Evolutionary conservation across 2,113 vertebrate genomes (phyloP).

Genomic region (Pyrgilauda ruficollis): DNA sequence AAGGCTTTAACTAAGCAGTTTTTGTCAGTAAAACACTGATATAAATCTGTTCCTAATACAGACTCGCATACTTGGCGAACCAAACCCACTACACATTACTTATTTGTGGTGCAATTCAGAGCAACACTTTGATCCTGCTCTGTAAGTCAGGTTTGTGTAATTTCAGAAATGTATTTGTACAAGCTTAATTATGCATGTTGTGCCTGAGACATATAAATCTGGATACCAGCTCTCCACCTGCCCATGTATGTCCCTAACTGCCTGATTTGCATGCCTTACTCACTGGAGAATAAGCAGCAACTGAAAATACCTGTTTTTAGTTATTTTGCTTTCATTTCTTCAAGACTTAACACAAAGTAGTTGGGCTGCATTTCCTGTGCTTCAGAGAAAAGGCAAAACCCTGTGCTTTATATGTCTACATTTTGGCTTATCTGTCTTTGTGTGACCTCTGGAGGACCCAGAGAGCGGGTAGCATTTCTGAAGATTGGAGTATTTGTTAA

Average conservation of each 20-base stretch:
- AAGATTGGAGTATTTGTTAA: background rate
- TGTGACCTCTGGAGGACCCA: background rate
- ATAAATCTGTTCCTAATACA: background rate
- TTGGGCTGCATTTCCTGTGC: constrained; percentile 12
- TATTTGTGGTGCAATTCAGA: background rate
- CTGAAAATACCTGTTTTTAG: background rate
- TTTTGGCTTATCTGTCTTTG: constrained; percentile 1
- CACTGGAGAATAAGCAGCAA: background rate
- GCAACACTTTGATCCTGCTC: background rate
- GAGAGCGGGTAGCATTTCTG: background rate
- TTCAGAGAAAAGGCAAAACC: background rate
- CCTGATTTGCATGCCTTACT: constrained; percentile 26
- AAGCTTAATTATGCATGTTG: constrained; percentile 4
- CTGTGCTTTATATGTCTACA: background rate
- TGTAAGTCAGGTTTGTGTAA: background rate
- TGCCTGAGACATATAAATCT: background rate
- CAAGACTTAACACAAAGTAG: background rate
- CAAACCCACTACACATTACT: background rate
- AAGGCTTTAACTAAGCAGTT: background rate
- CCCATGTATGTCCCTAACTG: background rate
- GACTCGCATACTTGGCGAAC: background rate
- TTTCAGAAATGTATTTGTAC: constrained; percentile 10
- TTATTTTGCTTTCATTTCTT: constrained; percentile 22
- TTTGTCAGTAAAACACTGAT: background rate
- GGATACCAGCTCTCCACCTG: background rate